Evolutionary conservation across 2,888 invertebrate genomes (phyloP).

Genomic region (Dendrolimus pini): DNA sequence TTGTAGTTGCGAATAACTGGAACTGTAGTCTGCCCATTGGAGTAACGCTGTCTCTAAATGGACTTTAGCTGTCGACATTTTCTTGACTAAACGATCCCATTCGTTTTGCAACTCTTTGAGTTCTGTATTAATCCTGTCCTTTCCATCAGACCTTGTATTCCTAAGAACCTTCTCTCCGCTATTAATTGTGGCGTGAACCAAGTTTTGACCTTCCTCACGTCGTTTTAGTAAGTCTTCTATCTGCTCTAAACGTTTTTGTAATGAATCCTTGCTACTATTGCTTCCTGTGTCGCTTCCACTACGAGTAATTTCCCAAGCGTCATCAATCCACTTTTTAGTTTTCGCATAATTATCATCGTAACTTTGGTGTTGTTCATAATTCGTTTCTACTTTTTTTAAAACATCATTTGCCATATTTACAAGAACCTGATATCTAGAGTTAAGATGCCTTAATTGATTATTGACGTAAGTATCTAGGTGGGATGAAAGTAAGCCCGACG

Average conservation of each 20-base stretch:
- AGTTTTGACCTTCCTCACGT: slow-evolving; percentile 91
- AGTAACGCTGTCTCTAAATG: slow-evolving; percentile 92
- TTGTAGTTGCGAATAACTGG: slow-evolving; percentile 92
- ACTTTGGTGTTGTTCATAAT: slow-evolving; percentile 88
- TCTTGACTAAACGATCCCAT: slow-evolving; percentile 94
- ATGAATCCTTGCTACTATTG: slow-evolving; percentile 86
- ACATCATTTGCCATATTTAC: slow-evolving; percentile 93
- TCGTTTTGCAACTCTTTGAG: slow-evolving; percentile 93
- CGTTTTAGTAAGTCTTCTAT: slow-evolving; percentile 87
- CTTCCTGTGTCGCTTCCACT: slow-evolving; percentile 87
- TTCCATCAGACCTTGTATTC: slow-evolving; percentile 92
- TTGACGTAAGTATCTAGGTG: slow-evolving; percentile 92
- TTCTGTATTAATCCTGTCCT: slow-evolving; percentile 90
- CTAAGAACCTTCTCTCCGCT: slow-evolving; percentile 93
- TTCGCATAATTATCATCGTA: slow-evolving; percentile 86
- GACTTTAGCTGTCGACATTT: slow-evolving; percentile 93
- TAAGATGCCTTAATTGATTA: slow-evolving; percentile 89
- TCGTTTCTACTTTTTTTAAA: slow-evolving; percentile 92
- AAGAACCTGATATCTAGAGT: slow-evolving; percentile 92
- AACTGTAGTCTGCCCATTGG: slow-evolving; percentile 98
- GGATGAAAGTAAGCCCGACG: slow-evolving; percentile 85
- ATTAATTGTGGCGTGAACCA: slow-evolving; percentile 91
- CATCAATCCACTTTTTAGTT: slow-evolving; percentile 90
- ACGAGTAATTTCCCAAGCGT: slow-evolving; percentile 88
- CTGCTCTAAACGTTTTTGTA: slow-evolving; percentile 87